These are phyloP conservation scores for Dasysyrphus tricinctus DNA, from an alignment of 2,888 invertebrate species.

Conservation along the genomic window DNA sequence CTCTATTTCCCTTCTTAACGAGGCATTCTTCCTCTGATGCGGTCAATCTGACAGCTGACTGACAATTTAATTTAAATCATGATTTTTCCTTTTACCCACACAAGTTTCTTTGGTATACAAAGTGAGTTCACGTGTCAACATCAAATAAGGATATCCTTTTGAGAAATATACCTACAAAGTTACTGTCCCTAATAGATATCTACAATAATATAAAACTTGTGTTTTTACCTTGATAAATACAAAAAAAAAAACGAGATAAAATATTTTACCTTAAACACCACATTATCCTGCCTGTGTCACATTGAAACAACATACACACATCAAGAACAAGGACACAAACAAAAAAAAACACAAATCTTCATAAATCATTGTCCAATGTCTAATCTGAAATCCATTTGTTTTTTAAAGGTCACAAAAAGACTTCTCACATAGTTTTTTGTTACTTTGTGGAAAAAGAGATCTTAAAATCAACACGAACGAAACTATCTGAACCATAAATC, in stretches of 20 bases:
- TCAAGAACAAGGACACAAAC: not conserved
- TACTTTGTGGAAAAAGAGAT: not conserved
- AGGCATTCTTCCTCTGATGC: no score
- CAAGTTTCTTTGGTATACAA: no score
- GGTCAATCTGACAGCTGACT: no score
- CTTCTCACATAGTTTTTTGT: not conserved
- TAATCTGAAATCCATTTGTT: conserved; percentile 21
- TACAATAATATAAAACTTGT: not conserved
- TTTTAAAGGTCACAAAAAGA: not conserved
- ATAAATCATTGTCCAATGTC: conserved; percentile 10
- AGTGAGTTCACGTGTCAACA: not conserved
- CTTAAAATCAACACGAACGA: conserved; percentile 12
- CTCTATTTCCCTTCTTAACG: no score
- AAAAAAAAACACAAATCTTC: not conserved
- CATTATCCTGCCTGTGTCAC: conserved; percentile 6
- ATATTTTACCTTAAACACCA: conserved; percentile 1
- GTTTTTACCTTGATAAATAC: not conserved
- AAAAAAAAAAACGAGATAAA: not conserved
- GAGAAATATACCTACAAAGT: not conserved
- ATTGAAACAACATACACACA: not conserved
- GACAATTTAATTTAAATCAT: no score
- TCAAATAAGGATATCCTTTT: not conserved
- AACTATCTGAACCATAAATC: conserved; percentile 20
- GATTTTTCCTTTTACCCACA: no score
- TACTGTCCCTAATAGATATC: not conserved